Conservation (phyloP, 2,113 vertebrate genomes). For the Mustela lutreola region DNA sequence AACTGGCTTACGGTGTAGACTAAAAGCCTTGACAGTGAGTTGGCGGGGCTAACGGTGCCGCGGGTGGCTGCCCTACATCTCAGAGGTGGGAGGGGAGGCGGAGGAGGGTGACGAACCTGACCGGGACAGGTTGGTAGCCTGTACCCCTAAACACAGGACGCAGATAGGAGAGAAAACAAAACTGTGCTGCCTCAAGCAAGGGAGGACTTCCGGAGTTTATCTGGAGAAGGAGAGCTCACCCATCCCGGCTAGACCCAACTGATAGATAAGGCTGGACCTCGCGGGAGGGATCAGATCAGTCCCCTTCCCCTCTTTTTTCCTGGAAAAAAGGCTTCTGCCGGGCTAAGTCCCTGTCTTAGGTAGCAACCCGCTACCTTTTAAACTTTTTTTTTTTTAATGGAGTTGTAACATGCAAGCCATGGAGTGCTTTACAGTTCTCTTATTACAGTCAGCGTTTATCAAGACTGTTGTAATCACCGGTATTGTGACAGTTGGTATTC, state of each 20-base stretch:
- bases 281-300: neutral
- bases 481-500: neutral
- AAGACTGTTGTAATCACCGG: neutral
- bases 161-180: neutral
- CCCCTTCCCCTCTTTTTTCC: neutral
- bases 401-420: neutral
- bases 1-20: slow-evolving; percentile 25
- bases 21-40: neutral
- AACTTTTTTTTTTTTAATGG: neutral
- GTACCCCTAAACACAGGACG: neutral
- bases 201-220: neutral
- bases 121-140: neutral
- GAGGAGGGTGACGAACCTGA: neutral
- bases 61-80: neutral
- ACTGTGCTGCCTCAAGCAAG: neutral
- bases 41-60: slow-evolving; percentile 25
- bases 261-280: neutral
- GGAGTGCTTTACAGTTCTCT: neutral
- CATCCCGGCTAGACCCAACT: neutral
- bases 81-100: neutral
- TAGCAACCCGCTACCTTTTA: neutral
- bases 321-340: neutral
- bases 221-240: too few species aligned
- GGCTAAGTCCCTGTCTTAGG: neutral
- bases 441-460: neutral